Base-by-base conservation (phyloP, 2,797 vertebrate genomes). In the Simalia tracyae region DNA sequence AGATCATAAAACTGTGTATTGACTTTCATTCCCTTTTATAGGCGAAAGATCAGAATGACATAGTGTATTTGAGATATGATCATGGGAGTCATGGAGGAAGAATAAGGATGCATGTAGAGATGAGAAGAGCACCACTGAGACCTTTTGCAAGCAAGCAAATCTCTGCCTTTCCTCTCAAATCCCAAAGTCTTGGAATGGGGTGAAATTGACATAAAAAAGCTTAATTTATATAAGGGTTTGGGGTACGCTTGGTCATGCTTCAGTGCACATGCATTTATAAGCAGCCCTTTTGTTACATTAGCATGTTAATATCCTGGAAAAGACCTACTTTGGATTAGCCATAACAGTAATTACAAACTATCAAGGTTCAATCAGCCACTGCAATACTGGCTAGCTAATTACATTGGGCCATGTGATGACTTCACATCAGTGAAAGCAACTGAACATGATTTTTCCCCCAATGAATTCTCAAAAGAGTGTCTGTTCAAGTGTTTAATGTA, bases 1-100 rank as follows among this genome's bases (percentile, higher is more conserved):
- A 91, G 92, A 86, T 81, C 31, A 60, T 2, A 91, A 64, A 91
- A 0, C 26, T 46, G 59, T 66, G 64, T 61, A 94, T 19, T 91
- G 90, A 84, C 24, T 87, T 42, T 19, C 90, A 91, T 1, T 87
- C n/a, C 50, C 76, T 24, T 87, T 90, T 36, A 3, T 89, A 90
- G 88, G n/a, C 42, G 28, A 8, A 85, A 1, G 7, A n/a, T 63
- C 28, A 19, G 28, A 61, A 87, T 1, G 22, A 14, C 28, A 60
- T 36, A 8, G 11, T 17, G 24, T 26, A 19, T 84, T 0, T 0
- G 60, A 89, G 86, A 85, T 92, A 61, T 11, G 31, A 42, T 24
- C 3, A 2, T 14, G 10, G 66, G 76, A 36, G 1, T 36, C 2
- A 1, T 3, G n/a, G 5, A 12, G 24, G 31, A 66, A 14, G 12